Evolutionary conservation across 2,113 vertebrate genomes (phyloP).

Genomic region (Cricetomys ansorgei): DNA sequence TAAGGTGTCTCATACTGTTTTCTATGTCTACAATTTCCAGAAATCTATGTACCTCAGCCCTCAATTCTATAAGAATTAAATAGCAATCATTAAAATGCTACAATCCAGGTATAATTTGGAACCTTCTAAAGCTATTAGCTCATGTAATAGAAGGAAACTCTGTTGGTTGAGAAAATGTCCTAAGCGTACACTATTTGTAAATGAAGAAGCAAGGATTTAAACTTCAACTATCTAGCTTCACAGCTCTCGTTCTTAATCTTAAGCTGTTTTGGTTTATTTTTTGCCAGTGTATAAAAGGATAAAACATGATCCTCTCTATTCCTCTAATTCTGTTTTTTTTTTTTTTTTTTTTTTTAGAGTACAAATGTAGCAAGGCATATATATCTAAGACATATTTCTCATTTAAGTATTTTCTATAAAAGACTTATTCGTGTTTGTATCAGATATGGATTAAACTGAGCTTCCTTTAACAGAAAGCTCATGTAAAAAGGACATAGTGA

Average conservation of each 20-base stretch:
- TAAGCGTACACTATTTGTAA: not conserved
- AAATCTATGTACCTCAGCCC: too few relatives aligned
- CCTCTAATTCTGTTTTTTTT: not conserved
- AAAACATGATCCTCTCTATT: not conserved
- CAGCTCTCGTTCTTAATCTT: not conserved
- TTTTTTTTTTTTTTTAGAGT: not conserved
- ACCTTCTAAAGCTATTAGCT: not conserved
- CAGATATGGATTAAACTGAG: not conserved
- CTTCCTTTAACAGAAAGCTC: slow-evolving; percentile 6
- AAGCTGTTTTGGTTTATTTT: not conserved
- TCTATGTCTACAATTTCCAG: not conserved
- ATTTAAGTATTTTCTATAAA: slow-evolving; percentile 15
- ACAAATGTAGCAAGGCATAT: not conserved
- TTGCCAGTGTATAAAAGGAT: not conserved
- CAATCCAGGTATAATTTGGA: not conserved
- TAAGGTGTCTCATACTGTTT: not conserved
- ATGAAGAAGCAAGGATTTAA: not conserved
- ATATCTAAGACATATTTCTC: slow-evolving; percentile 27
- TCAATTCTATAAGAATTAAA: not conserved
- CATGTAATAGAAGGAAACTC: not conserved
- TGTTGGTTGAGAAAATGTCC: not conserved
- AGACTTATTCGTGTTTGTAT: not conserved
- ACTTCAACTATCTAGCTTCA: not conserved
- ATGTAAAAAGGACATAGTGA: not conserved
- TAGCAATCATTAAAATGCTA: not conserved